These are phyloP conservation scores for Pogonocichla stellata DNA, from an alignment of 2,113 vertebrate species.

Conservation along the genomic window DNA sequence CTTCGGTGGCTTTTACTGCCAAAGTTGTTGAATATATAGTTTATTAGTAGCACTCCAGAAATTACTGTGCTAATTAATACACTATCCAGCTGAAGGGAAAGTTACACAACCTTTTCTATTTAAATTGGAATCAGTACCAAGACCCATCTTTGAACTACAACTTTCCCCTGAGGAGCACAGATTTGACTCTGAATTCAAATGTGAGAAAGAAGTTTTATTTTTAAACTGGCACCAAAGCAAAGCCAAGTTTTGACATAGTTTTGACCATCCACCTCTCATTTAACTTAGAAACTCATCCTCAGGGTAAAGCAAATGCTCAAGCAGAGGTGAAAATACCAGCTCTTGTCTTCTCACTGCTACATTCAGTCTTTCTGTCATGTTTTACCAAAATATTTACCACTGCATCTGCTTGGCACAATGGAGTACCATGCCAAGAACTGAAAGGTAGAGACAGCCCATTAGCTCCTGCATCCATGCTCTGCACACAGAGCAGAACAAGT, in stretches of 20 bases:
- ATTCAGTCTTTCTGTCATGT: neutral
- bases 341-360: neutral
- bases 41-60: conserved; percentile 3
- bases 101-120: neutral
- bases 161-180: neutral
- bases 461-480: neutral
- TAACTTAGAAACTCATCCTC: neutral
- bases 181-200: neutral
- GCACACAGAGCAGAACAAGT: neutral
- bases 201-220: neutral
- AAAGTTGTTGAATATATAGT: neutral
- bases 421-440: neutral
- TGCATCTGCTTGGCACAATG: neutral
- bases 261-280: neutral
- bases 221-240: neutral
- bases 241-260: neutral
- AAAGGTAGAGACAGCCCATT: neutral
- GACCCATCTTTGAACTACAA: neutral
- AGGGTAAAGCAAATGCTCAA: neutral
- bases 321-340: neutral
- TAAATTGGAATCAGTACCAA: neutral
- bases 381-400: neutral
- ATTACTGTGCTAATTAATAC: conserved; percentile 2
- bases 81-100: neutral
- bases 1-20: neutral